Evolutionary conservation across 30 jellyfish, hydroid and myxozoan species (phyloP), one percentile per base, ranked within the genome.

Genomic region (Rhopilema esculentum): DNA sequence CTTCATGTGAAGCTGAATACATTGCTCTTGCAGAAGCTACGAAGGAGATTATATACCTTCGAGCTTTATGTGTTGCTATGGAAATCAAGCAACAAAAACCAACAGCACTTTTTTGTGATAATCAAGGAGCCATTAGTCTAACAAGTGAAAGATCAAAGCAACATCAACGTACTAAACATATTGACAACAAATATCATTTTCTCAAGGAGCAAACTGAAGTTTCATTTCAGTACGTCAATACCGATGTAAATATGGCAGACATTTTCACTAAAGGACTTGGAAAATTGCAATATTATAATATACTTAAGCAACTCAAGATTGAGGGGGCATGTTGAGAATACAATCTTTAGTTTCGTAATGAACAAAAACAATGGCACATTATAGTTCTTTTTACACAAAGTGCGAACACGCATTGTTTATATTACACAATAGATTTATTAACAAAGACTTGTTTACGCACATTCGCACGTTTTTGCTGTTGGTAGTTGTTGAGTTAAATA

Each of bases 251-350:
- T 84, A 20, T 51, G 24, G 93, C 87, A 8, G 93, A 84, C 29
- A 84, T 72, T 27, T 70, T 72, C n/a, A 84, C 88, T 7, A 72
- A 80, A 64, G 27, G 49, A 1, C 82, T 80, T 62, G 23, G 52
- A 24, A 80, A 80, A 48, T 9, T 80, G 49, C 80, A 80, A 62
- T 81, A 80, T 30, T 16, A 80, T 64, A 8, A 80, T 30, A 65
- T 80, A 1, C 53, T 64, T 1, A 33, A 80, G 23, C 17, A 26
- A 80, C 88, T 66, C 62, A 21, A 77, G 61, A 52, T 77, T 77
- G 88, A 77, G 88, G 77, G 90, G 88, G 88, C 77, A 65, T 77
- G 77, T 77, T 51, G n/a, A n/a, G n/a, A n/a, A n/a, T n/a, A n/a
- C n/a, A n/a, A n/a, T n/a, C n/a, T n/a, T n/a, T n/a, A n/a, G n/a